Evolutionary conservation across 1,140 invertebrate species (phyloP).

Genomic region (Micrasema minimum): DNA sequence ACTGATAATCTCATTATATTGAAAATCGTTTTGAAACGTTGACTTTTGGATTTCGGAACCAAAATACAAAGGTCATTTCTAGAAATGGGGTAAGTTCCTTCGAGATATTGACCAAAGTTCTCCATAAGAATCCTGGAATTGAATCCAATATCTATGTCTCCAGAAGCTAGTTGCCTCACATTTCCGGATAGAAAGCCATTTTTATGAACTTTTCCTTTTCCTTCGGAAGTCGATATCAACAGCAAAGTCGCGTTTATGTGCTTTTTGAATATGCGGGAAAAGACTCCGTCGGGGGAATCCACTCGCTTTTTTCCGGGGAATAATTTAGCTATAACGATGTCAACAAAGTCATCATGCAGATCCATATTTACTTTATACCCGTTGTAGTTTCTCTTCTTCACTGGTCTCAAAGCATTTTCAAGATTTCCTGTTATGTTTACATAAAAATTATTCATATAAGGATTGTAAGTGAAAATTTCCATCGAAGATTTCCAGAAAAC

Average conservation of each 20-base stretch:
- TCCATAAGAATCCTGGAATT: conserved; percentile 16
- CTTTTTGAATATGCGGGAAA: background rate
- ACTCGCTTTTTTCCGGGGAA: background rate
- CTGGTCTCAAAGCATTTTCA: background rate
- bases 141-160: conserved; percentile 13
- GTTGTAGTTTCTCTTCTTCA: background rate
- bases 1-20: background rate
- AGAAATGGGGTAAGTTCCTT: conserved; percentile 3
- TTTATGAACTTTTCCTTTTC: background rate
- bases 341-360: conserved; percentile 2
- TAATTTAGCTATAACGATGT: background rate
- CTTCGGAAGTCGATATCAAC: background rate
- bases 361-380: conserved; percentile 2
- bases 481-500: background rate
- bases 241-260: conserved; percentile 3
- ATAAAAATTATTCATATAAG: conserved; percentile 10
- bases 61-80: conserved; percentile 25
- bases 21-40: background rate
- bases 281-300: conserved; percentile 4
- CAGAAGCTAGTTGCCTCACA: conserved; percentile 1
- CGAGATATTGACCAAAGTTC: conserved; percentile 9
- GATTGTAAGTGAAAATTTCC: conserved; percentile 21
- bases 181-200: conserved; percentile 15
- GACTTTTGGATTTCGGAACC: conserved; percentile 6
- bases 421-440: conserved; percentile 2